Conservation (phyloP, 53 echinoderm and acorn worm species). For the Holothuria leucospilota region DNA sequence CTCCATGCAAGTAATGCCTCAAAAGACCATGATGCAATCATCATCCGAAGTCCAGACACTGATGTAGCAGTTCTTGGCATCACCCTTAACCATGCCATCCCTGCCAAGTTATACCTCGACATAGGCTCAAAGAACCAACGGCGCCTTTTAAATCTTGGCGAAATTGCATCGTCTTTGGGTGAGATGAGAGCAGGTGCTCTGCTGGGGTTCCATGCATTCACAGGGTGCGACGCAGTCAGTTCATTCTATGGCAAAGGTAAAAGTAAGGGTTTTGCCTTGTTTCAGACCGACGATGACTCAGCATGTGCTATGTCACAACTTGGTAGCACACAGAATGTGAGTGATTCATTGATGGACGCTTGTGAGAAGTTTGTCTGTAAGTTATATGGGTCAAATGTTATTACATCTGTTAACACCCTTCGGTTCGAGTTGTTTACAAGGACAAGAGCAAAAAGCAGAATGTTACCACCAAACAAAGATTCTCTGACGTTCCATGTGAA, state of each 20-base stretch:
- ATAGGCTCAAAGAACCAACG: constrained; percentile 51
- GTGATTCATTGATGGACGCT: no score
- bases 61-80: no score
- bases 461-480: not conserved
- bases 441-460: not conserved
- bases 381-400: not conserved
- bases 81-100: no score
- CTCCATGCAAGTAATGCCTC: no score
- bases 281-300: no score
- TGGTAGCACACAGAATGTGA: no score
- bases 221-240: not conserved
- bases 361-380: no score
- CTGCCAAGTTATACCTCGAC: not conserved
- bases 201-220: not conserved
- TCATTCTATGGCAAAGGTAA: not conserved
- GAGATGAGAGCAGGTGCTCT: not conserved
- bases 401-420: not conserved
- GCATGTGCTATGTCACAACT: no score
- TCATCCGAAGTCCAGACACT: no score
- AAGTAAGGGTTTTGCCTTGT: no score
- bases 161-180: constrained; percentile 34
- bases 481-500: not conserved
- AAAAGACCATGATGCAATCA: no score
- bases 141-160: constrained; percentile 32
- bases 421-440: not conserved